Evolutionary conservation across 2,888 invertebrate species (phyloP).

Genomic region (Tetanocera ferruginea): DNA sequence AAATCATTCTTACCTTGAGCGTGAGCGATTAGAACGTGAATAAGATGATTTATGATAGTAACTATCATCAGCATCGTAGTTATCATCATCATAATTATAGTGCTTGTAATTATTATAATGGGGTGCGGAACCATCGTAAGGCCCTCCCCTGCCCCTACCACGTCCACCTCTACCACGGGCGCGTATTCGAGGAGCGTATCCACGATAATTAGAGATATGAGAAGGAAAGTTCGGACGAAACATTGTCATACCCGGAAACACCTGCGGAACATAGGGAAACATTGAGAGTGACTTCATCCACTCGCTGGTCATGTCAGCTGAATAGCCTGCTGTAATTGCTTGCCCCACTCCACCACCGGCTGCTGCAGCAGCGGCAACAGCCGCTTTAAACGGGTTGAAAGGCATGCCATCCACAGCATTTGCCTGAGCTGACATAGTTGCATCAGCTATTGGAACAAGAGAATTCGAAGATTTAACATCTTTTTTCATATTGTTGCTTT

Average conservation of each 20-base stretch:
- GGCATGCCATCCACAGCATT: constrained; percentile 42
- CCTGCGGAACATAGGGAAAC: constrained; percentile 62
- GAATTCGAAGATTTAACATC: constrained; percentile 55
- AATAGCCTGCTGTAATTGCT: constrained; percentile 36
- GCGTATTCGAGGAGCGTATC: constrained; percentile 56
- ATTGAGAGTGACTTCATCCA: constrained; percentile 68
- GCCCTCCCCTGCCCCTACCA: constrained; percentile 60
- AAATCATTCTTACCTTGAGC: constrained; percentile 51
- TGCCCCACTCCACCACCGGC: constrained; percentile 53
- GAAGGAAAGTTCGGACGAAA: constrained; percentile 37
- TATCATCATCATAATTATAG: constrained; percentile 74
- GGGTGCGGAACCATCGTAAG: constrained; percentile 52
- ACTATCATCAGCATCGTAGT: constrained; percentile 73
- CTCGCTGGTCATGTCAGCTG: constrained; percentile 62
- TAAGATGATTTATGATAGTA: constrained; percentile 63
- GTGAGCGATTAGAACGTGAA: constrained; percentile 54
- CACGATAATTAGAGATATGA: constrained; percentile 59
- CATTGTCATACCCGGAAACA: constrained; percentile 63
- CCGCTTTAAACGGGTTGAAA: constrained; percentile 64
- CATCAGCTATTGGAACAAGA: constrained; percentile 57
- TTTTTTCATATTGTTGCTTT: constrained; percentile 46
- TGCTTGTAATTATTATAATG: constrained; percentile 67
- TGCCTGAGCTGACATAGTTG: constrained; percentile 51
- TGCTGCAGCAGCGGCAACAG: constrained; percentile 57
- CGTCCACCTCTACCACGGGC: constrained; percentile 71